Percentiles rank a stretch among this genome's conserved stretches.
Evolutionary conservation across 2,888 invertebrate species (phyloP).

Genomic region (Aphelenchoides bicaudatus): DNA sequence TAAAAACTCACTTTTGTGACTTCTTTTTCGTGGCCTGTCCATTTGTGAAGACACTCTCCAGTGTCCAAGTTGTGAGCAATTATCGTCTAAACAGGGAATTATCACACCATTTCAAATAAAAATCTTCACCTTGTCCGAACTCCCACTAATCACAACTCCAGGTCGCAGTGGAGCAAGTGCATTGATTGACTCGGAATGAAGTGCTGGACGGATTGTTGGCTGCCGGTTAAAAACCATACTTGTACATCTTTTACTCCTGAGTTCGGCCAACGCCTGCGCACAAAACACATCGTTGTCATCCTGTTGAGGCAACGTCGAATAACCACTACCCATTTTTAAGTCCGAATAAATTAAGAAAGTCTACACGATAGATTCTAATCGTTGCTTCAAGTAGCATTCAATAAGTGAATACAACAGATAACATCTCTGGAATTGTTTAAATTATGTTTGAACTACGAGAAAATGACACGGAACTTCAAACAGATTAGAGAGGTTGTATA

Average conservation of each 20-base stretch:
- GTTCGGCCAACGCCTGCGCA: conserved; percentile 15
- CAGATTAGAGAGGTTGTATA: no score
- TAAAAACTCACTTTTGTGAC: conserved; percentile 45
- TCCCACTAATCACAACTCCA: conserved; percentile 52
- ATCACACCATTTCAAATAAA: neutral
- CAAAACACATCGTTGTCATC: conserved; percentile 45
- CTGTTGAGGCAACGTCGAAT: conserved; percentile 41
- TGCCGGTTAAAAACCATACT: conserved; percentile 11
- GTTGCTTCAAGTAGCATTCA: no score
- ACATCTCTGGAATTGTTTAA: no score
- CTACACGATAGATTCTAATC: no score
- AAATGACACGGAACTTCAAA: no score
- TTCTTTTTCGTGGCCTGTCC: conserved; percentile 46
- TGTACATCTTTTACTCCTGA: conserved; percentile 9
- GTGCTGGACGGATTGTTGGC: conserved; percentile 8
- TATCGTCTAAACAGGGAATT: conserved; percentile 31
- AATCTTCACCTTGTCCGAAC: conserved; percentile 42
- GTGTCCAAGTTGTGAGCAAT: conserved; percentile 55
- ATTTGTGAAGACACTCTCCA: conserved; percentile 42
- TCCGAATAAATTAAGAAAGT: no score
- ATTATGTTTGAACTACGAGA: no score
- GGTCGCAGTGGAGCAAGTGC: conserved; percentile 46
- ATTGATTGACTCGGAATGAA: conserved; percentile 48
- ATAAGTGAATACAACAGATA: no score
- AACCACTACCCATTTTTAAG: conserved; percentile 40